Evolutionary conservation across 2,888 invertebrate genomes (phyloP), one percentile per base, ranked within the genome.

Genomic region (Andrena marginata): DNA sequence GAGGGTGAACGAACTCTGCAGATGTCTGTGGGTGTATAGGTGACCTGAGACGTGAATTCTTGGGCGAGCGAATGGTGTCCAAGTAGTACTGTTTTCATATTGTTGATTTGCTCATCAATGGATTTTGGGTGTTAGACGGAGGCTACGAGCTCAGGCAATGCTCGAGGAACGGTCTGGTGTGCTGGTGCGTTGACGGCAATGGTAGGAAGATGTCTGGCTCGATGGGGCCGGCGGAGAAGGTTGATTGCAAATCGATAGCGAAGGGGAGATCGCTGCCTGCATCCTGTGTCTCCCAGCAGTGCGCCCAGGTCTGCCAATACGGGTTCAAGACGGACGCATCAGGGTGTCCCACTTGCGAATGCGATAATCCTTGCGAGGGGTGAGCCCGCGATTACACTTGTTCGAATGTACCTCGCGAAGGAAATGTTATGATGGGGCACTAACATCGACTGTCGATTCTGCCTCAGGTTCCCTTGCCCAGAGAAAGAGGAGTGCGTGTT

Each of bases 281-380:
- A 0, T 88, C 87, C 75, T 98, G 98, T 88, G 96, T 96, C 54
- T 95, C 95, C 6, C 95, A 97, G 4, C 96, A 97, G 67, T 98
- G 98, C 91, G 97, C 97, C 0, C 97, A 97, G 2, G 96, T 97
- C 63, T 98, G 98, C 90, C 97, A 98, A 92, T 98, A 97, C 89
- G 98, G 98, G 0, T 98, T 97, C 93, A 97, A 97, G 94, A 95
- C 96, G 31, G 95, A 96, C 83, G 93, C 94, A 7, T 95, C 96
- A 68, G 97, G 97, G 0, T 98, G 98, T 89, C 96, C 97, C 0
- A 97, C 97, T 0, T 98, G 98, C 92, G 97, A 97, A 93, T 98
- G 98, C 91, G 97, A 97, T 68, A 96, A 98, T 91, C 97, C 98
- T 0, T 98, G 98, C 90, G 97, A 97, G 78, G 97, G 97, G 49